Evolutionary conservation across 2,797 vertebrate species (phyloP).

Genomic region (Anguilla obscura): DNA sequence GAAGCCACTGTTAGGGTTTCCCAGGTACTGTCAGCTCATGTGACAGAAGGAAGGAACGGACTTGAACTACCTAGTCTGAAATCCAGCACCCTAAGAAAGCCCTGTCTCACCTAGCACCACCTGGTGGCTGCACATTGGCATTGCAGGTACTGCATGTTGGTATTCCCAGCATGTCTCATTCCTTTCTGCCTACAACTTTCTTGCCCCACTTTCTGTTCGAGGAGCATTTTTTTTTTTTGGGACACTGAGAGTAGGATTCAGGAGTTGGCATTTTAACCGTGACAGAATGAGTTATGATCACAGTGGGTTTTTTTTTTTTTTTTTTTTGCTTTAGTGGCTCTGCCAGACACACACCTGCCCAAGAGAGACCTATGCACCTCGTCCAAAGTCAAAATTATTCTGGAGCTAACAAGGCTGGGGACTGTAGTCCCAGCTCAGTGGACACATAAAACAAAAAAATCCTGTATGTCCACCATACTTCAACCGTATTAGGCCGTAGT

Average conservation of each 20-base stretch:
- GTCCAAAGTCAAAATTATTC: neutral
- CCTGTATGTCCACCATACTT: neutral
- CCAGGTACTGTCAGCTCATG: too few relatives aligned
- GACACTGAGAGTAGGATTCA: neutral
- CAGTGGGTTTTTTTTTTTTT: neutral
- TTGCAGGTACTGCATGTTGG: neutral
- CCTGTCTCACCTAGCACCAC: neutral
- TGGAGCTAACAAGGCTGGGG: neutral
- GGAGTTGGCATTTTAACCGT: neutral
- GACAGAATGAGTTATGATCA: constrained; percentile 18
- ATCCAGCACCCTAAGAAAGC: neutral
- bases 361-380: neutral
- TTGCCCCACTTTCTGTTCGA: neutral
- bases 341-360: neutral
- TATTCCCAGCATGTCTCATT: neutral
- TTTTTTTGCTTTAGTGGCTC: neutral
- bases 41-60: too few relatives aligned
- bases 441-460: neutral
- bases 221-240: neutral
- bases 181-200: neutral
- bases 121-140: neutral
- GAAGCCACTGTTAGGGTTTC: too few relatives aligned
- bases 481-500: neutral
- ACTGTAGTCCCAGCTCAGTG: neutral
- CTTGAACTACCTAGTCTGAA: neutral